A percentile compares a stretch with the other conserved stretches of the same genome.
phyloP scores from a whole-genome alignment of 2,113 vertebrate genomes.

The Vireo altiloquus region DNA sequence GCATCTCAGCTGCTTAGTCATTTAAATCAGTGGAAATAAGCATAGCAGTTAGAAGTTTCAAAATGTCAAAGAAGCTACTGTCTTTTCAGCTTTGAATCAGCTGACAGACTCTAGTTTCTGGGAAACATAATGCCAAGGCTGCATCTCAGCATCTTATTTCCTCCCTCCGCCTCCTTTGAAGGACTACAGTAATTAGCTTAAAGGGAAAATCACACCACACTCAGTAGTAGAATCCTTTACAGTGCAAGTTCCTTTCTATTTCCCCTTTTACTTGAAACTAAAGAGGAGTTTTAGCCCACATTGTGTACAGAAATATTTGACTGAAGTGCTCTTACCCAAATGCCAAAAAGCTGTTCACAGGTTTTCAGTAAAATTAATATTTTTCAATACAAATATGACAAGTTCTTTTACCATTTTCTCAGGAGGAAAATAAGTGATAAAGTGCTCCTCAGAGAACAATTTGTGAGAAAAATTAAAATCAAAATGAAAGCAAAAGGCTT shows the following conservation, averaged over 20 bases:
- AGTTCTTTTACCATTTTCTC: not conserved
- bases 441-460: not conserved
- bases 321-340: not conserved
- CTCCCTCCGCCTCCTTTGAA: conserved; percentile 13
- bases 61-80: conserved; percentile 69
- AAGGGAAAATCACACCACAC: conserved; percentile 27
- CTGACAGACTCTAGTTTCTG: conserved; percentile 58
- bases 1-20: conserved; percentile 45
- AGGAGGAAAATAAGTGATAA: not conserved
- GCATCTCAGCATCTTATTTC: conserved; percentile 43
- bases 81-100: conserved; percentile 71
- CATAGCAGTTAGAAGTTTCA: conserved; percentile 46
- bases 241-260: not conserved
- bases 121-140: conserved; percentile 45
- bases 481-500: not conserved
- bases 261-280: conserved; percentile 16
- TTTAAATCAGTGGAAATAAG: conserved; percentile 46
- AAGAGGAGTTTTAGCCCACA: not conserved
- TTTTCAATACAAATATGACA: not conserved
- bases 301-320: not conserved
- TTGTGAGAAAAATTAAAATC: not conserved
- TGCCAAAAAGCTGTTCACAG: not conserved
- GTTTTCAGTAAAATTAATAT: not conserved
- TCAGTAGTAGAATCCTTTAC: not conserved
- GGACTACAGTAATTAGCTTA: conserved; percentile 34